phyloP scores from a whole-genome alignment of 2,113 vertebrate genomes.

The Gymnobelideus leadbeateri region DNA sequence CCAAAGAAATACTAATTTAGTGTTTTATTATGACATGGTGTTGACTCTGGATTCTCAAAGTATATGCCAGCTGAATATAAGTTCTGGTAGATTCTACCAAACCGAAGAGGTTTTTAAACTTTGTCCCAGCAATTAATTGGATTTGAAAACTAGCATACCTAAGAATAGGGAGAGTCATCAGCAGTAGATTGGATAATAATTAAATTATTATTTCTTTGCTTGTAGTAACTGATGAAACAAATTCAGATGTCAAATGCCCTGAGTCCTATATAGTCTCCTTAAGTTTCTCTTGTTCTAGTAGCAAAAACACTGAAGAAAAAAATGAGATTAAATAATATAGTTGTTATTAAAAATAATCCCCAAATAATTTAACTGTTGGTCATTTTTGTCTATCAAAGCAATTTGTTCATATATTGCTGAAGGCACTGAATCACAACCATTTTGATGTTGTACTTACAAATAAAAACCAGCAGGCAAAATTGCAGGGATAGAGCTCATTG shows the following conservation, averaged over 20 bases:
- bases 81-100: neutral
- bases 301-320: neutral
- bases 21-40: neutral
- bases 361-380: neutral
- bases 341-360: neutral
- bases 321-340: neutral
- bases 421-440: neutral
- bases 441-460: neutral
- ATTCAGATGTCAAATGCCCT: neutral
- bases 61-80: neutral
- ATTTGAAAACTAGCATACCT: neutral
- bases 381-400: neutral
- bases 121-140: neutral
- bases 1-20: neutral
- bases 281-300: neutral
- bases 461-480: no score
- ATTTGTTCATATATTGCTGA: neutral
- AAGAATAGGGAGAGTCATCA: neutral
- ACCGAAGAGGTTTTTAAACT: neutral
- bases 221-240: neutral
- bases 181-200: neutral
- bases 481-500: neutral
- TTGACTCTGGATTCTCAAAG: neutral
- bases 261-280: no score
- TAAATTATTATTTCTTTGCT: neutral